phyloP scores from a whole-genome alignment of 2,888 invertebrate genomes.

The Cataglyphis cursor region DNA sequence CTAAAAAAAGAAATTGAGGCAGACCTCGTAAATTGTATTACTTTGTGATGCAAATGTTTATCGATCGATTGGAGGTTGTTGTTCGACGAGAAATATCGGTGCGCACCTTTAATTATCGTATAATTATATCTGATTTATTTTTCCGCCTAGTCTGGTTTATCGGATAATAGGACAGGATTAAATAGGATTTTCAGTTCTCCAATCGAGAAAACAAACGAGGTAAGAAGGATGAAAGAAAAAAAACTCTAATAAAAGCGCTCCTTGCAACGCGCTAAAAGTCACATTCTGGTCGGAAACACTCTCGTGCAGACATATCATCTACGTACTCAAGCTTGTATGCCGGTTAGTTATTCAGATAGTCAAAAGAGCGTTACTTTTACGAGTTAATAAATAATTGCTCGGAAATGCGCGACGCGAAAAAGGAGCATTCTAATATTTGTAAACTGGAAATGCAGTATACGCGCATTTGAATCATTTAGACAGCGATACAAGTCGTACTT shows the following conservation, averaged over 20 bases:
- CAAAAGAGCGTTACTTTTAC: constrained; percentile 74
- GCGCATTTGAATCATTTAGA: background rate
- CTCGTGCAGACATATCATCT: constrained; percentile 68
- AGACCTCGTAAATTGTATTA: constrained; percentile 31
- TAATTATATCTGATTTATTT: constrained; percentile 22
- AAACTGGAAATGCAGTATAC: constrained; percentile 7
- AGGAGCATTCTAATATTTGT: constrained; percentile 33
- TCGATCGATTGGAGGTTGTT: constrained; percentile 17
- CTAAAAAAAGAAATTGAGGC: background rate
- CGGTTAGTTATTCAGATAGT: constrained; percentile 74
- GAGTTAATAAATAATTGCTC: constrained; percentile 76
- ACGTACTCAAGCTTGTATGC: constrained; percentile 66
- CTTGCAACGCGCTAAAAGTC: constrained; percentile 67
- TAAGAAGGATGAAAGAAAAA: constrained; percentile 39
- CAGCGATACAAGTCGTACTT: background rate
- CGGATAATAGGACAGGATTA: background rate
- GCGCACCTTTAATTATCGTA: background rate
- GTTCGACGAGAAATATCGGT: constrained; percentile 2
- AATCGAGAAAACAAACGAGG: background rate
- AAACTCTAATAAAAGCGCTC: constrained; percentile 30
- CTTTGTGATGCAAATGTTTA: constrained; percentile 39
- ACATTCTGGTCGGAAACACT: constrained; percentile 65
- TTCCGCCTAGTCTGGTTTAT: background rate
- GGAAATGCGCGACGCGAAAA: constrained; percentile 11
- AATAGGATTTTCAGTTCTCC: constrained; percentile 12